These are phyloP conservation scores for Danio albolineatus DNA, from an alignment of 2,797 vertebrate species.

Conservation along the genomic window DNA sequence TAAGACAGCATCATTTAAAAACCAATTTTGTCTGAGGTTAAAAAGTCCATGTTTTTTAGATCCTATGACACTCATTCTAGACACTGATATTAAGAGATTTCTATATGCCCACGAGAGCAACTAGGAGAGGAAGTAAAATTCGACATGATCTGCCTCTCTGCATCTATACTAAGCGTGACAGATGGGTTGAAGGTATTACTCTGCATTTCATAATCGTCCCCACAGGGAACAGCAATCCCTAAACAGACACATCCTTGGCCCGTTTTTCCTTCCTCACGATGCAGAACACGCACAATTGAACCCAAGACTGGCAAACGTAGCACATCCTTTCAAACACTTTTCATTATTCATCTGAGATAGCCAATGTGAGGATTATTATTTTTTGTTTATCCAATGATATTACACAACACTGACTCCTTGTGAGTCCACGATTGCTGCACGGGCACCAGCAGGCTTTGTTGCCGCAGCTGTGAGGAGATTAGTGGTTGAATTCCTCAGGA, in stretches of 20 bases:
- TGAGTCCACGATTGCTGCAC: not conserved
- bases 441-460: constrained; percentile 39
- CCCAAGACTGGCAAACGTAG: not conserved
- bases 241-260: not conserved
- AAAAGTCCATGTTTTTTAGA: not conserved
- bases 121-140: not conserved
- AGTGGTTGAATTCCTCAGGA: constrained; percentile 41
- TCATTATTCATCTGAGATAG: constrained; percentile 8
- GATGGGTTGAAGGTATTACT: constrained; percentile 40
- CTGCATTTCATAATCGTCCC: constrained; percentile 12
- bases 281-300: not conserved
- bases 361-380: not conserved
- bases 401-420: constrained; percentile 8
- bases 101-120: not conserved
- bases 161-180: constrained; percentile 30
- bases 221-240: not conserved
- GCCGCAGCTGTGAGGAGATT: constrained; percentile 47
- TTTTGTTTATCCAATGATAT: constrained; percentile 1
- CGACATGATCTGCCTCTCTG: constrained; percentile 7
- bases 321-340: not conserved
- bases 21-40: not conserved
- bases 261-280: not conserved
- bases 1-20: not conserved
- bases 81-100: not conserved
- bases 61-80: not conserved